Conservation (phyloP, 2,797 vertebrate genomes). For the Lacerta agilis region DNA sequence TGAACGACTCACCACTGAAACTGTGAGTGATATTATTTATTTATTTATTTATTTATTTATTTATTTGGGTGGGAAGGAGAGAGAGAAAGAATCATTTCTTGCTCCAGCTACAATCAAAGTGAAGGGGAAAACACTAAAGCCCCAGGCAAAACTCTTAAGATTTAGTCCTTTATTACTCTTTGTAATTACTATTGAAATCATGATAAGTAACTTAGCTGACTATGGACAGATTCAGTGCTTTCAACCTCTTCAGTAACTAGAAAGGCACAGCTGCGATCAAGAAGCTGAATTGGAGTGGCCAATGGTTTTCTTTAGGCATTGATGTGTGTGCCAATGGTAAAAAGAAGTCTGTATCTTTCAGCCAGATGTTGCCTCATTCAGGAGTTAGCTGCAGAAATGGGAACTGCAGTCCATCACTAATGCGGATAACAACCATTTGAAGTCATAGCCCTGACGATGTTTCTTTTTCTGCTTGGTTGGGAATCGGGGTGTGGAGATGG, state of each 20-base stretch:
- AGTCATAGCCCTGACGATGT: conserved; percentile 39
- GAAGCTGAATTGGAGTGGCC: conserved; percentile 29
- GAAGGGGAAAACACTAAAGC: background rate
- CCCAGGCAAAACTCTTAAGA: background rate
- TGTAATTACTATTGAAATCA: background rate
- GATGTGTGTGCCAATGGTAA: conserved; percentile 30
- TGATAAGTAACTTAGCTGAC: background rate
- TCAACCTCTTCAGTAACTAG: background rate
- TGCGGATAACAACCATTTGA: conserved; percentile 56
- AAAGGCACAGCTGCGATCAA: conserved; percentile 44
- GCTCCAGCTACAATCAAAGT: background rate
- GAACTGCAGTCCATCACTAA: conserved; percentile 57
- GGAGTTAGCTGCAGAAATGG: conserved; percentile 33
- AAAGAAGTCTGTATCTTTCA: conserved; percentile 9
- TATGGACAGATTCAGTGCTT: conserved; percentile 21
- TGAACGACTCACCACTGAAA: conserved; percentile 2
- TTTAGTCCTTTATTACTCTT: background rate
- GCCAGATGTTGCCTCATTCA: conserved; percentile 36
- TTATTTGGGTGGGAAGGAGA: background rate
- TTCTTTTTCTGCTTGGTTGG: conserved; percentile 67
- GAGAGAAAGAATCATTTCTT: background rate
- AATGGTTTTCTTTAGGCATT: conserved; percentile 24
- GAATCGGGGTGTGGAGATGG: fast-evolving
- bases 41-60: background rate
- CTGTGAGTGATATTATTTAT: background rate